phyloP scores from a whole-genome alignment of 2,113 vertebrate genomes.

The Lagopus leucura region DNA sequence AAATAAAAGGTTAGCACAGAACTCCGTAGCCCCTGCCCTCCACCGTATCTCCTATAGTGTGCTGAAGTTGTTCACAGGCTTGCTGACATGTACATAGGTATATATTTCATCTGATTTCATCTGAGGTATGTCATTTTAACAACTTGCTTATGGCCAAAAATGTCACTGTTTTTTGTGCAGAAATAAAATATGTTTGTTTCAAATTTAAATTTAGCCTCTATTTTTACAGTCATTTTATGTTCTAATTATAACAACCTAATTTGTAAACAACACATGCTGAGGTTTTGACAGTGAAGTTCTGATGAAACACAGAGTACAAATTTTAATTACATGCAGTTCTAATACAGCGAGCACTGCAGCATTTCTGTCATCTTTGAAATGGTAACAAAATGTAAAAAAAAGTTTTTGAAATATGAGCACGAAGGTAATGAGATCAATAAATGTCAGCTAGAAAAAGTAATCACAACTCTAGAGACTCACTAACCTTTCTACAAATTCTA shows the following conservation, averaged over 20 bases:
- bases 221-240: conserved; percentile 61
- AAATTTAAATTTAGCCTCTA: conserved; percentile 54
- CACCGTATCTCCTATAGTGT: background rate
- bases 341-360: conserved; percentile 73
- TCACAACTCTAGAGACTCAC: conserved; percentile 86
- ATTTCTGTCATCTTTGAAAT: conserved; percentile 82
- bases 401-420: conserved; percentile 83
- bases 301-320: conserved; percentile 73
- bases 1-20: background rate
- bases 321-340: conserved; percentile 84
- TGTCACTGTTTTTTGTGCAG: conserved; percentile 16
- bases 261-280: conserved; percentile 75
- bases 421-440: conserved; percentile 89
- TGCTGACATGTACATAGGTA: background rate
- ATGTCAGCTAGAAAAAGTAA: conserved; percentile 89
- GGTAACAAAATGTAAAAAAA: conserved; percentile 77
- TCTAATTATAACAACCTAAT: conserved; percentile 77
- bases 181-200: conserved; percentile 56
- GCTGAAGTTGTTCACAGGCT: background rate
- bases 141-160: conserved; percentile 10
- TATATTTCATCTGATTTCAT: background rate
- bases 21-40: background rate
- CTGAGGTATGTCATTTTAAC: background rate
- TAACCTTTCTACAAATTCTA: conserved; percentile 87
- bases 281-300: conserved; percentile 74